Evolutionary conservation across 1,140 invertebrate genomes (phyloP).

Genomic region (Aporrectodea caliginosa): DNA sequence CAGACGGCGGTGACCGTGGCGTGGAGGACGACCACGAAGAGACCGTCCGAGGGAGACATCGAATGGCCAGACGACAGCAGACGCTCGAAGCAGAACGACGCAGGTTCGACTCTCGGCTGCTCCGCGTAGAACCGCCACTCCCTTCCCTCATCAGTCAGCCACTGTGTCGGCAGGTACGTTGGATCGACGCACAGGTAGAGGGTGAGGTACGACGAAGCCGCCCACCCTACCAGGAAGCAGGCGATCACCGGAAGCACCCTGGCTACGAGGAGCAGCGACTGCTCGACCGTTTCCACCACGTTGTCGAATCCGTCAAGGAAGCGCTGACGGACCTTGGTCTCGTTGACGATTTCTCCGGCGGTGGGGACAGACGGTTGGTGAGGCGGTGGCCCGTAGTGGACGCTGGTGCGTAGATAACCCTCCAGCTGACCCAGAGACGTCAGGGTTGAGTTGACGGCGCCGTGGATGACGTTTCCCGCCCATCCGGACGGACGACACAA

Average conservation of each 20-base stretch:
- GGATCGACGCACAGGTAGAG: background rate
- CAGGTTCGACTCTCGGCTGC: background rate
- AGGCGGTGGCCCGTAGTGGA: conserved; percentile 7
- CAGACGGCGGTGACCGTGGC: background rate
- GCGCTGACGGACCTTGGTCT: background rate
- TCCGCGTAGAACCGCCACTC: background rate
- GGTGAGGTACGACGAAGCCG: background rate
- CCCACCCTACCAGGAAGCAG: background rate
- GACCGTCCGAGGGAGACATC: background rate
- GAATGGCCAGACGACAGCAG: too few species aligned
- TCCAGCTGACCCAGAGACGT: conserved; percentile 22
- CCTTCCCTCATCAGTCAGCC: background rate
- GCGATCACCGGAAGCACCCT: background rate
- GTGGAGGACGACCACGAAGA: background rate
- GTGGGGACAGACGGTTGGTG: background rate
- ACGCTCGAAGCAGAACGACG: background rate
- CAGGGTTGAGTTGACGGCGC: conserved; percentile 29
- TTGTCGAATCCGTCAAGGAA: background rate
- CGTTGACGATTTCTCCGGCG: background rate
- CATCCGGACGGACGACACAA: conserved; percentile 30
- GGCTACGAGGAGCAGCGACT: background rate
- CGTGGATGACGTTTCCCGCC: conserved; percentile 33
- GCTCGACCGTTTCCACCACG: background rate
- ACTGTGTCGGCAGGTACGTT: background rate
- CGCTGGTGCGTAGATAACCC: conserved; percentile 15